Evolutionary conservation across 2,888 invertebrate species (phyloP).

Genomic region (Aquatica leii): DNA sequence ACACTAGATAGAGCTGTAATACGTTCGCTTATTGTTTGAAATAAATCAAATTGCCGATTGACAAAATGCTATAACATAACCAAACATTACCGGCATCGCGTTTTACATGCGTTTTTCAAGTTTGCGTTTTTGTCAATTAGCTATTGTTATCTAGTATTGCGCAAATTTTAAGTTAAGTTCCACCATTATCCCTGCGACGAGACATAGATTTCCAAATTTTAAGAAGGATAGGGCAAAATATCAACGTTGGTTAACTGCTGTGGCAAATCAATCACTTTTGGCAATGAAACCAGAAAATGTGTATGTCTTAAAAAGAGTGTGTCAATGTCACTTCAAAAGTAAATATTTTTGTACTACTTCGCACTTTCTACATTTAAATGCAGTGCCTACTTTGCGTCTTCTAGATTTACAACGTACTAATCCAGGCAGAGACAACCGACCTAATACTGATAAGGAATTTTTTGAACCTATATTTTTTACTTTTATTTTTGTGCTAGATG

Average conservation of each 20-base stretch:
- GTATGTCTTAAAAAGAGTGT: not conserved
- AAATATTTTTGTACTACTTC: constrained; percentile 6
- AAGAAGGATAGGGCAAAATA: not conserved
- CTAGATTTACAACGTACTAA: constrained; percentile 5
- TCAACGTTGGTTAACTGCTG: constrained; percentile 3
- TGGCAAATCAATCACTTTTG: not conserved
- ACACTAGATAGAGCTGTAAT: constrained; percentile 4
- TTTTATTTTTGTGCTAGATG: not conserved
- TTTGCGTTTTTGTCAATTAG: not conserved
- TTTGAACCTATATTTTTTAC: constrained; percentile 2
- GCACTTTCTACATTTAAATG: constrained; percentile 4
- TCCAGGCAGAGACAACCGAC: not conserved
- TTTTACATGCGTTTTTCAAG: too few relatives aligned
- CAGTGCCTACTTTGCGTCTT: constrained; percentile 6
- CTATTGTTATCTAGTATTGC: not conserved
- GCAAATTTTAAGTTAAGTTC: not conserved
- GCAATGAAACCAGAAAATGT: constrained; percentile 4
- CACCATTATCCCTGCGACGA: not conserved
- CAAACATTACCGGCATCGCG: too few relatives aligned
- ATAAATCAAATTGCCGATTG: not conserved
- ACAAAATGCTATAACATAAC: too few relatives aligned
- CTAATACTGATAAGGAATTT: not conserved
- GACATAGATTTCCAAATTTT: constrained; percentile 11
- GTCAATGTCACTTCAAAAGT: constrained; percentile 6
- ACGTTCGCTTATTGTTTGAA: not conserved